Percentiles rank a stretch among this genome's conserved stretches.
These are phyloP conservation scores for Atrichornis clamosus DNA, from an alignment of 2,113 vertebrate species.

Conservation along the genomic window DNA sequence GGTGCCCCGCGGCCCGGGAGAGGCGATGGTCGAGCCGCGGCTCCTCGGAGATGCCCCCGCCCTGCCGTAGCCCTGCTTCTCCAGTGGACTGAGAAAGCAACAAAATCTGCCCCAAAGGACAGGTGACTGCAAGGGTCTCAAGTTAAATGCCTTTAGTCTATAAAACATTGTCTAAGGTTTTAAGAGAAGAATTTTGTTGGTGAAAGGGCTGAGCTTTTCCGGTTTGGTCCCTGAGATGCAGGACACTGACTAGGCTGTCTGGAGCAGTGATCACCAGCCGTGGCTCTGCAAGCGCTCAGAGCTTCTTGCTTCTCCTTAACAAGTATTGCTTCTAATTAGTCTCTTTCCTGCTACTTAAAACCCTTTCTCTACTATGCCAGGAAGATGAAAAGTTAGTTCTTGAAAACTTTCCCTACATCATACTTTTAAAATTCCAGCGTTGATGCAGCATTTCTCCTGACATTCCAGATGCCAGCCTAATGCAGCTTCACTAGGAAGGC, in stretches of 20 bases:
- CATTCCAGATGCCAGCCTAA: neutral
- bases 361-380: neutral
- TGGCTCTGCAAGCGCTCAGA: neutral
- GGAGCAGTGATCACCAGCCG: neutral
- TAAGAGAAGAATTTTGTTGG: neutral
- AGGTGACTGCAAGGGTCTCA: neutral
- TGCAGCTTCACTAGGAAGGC: neutral
- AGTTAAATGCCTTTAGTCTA: neutral
- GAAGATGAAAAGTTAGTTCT: neutral
- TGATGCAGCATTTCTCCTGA: neutral
- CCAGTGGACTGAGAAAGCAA: neutral
- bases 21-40: too few relatives aligned
- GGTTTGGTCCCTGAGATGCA: neutral
- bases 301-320: neutral
- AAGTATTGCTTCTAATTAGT: neutral
- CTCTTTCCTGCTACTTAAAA: neutral
- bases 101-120: neutral
- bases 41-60: too few relatives aligned
- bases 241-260: neutral
- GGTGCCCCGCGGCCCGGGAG: neutral
- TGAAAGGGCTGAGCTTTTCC: neutral
- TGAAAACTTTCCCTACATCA: neutral
- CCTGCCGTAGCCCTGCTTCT: fast-evolving
- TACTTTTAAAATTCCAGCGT: neutral
- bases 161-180: neutral